phyloP scores from a whole-genome alignment of 2,888 invertebrate species.

The Aquatica leii region DNA sequence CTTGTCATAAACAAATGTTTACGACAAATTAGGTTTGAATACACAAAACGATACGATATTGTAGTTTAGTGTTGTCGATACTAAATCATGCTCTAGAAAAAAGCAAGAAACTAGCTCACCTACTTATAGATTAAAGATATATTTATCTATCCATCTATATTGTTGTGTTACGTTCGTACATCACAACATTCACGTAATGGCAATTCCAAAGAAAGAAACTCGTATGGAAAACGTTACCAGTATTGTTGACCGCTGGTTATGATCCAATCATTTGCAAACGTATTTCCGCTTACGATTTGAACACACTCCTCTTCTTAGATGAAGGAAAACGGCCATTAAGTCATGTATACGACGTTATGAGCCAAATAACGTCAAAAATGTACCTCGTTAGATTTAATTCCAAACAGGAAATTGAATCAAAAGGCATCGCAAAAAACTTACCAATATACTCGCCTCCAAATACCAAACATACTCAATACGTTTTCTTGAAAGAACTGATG shows the following conservation, averaged over 20 bases:
- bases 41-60: no score
- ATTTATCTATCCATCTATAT: no score
- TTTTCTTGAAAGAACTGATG: constrained; percentile 77
- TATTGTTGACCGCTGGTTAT: constrained; percentile 82
- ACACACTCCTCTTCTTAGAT: constrained; percentile 86
- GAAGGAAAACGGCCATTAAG: constrained; percentile 79
- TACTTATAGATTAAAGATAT: no score
- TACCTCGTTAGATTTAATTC: constrained; percentile 93
- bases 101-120: no score
- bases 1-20: no score
- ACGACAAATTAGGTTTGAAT: no score
- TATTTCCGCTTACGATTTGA: constrained; percentile 84
- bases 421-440: constrained; percentile 72
- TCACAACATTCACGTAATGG: no score
- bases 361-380: constrained; percentile 82
- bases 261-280: constrained; percentile 74
- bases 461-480: constrained; percentile 76
- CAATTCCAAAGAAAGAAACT: constrained; percentile 79
- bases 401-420: constrained; percentile 74
- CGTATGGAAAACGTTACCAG: constrained; percentile 77
- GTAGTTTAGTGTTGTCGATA: no score
- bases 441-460: constrained; percentile 85
- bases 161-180: no score
- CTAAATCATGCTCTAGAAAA: no score
- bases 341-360: constrained; percentile 90